phyloP scores from a whole-genome alignment of 2,797 vertebrate genomes.

The Pseudopleuronectes americanus region DNA sequence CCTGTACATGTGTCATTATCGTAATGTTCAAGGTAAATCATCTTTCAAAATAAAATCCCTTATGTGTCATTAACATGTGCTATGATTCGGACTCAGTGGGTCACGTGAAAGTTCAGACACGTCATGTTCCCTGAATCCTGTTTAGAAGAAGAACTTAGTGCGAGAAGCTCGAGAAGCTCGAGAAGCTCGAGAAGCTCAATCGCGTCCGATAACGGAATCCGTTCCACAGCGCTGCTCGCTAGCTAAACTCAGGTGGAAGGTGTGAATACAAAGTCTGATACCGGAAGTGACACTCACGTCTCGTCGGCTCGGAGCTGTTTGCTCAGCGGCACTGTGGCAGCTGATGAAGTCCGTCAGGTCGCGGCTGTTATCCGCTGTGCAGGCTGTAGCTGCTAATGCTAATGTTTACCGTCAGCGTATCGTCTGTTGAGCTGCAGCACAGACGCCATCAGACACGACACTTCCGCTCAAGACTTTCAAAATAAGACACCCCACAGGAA shows the following conservation, averaged over 20 bases:
- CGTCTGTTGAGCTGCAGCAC: not conserved
- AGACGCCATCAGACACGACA: not conserved
- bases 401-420: not conserved
- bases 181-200: too few relatives aligned
- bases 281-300: constrained; percentile 22
- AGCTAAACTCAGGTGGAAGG: not conserved
- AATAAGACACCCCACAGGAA: constrained; percentile 10
- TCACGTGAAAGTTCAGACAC: too few relatives aligned
- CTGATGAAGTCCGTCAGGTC: not conserved
- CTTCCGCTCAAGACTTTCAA: constrained; percentile 14
- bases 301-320: not conserved
- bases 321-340: constrained; percentile 17
- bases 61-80: too few relatives aligned
- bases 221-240: not conserved
- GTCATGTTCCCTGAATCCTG: too few relatives aligned
- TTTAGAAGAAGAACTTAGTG: too few relatives aligned
- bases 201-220: constrained; percentile 32
- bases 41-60: too few relatives aligned
- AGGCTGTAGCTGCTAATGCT: not conserved
- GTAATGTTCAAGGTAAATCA: too few relatives aligned
- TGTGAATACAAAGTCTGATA: not conserved
- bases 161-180: too few relatives aligned
- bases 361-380: not conserved
- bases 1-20: too few relatives aligned
- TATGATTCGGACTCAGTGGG: too few relatives aligned